phyloP scores from a whole-genome alignment of 2,113 vertebrate genomes.

The Microtus ochrogaster region DNA sequence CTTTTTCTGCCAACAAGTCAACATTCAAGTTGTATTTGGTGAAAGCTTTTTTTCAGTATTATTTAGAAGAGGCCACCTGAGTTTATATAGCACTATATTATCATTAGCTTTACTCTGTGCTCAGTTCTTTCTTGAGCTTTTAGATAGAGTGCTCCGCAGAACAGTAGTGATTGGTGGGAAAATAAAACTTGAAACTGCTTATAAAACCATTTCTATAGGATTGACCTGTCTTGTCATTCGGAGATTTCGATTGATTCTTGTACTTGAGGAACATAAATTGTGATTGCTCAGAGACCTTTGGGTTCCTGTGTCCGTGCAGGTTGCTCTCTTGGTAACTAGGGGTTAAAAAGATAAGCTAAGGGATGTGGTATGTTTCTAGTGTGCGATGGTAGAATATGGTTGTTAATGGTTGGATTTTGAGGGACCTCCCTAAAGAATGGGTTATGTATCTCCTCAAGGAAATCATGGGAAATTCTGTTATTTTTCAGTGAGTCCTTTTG shows the following conservation, averaged over 20 bases:
- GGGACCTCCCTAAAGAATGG: slow-evolving; percentile 68
- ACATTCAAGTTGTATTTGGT: slow-evolving; percentile 27
- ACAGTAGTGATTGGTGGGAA: slow-evolving; percentile 45
- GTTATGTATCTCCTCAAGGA: slow-evolving; percentile 75
- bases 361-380: slow-evolving; percentile 63
- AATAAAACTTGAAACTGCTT: slow-evolving; percentile 61
- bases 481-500: slow-evolving; percentile 78
- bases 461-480: slow-evolving; percentile 76
- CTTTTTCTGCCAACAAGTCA: slow-evolving; percentile 50
- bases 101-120: background rate
- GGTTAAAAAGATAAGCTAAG: background rate
- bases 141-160: slow-evolving; percentile 3
- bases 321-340: slow-evolving; percentile 46
- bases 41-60: slow-evolving; percentile 27
- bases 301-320: slow-evolving; percentile 47
- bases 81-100: slow-evolving; percentile 8
- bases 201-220: slow-evolving; percentile 41
- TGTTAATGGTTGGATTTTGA: slow-evolving; percentile 74
- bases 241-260: slow-evolving; percentile 35
- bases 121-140: slow-evolving; percentile 48
- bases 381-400: slow-evolving; percentile 57
- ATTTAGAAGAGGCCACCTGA: slow-evolving; percentile 33
- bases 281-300: slow-evolving; percentile 61
- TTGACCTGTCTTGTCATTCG: slow-evolving; percentile 64
- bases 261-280: slow-evolving; percentile 56